Evolutionary conservation across 2,797 vertebrate species (phyloP).

Genomic region (Cuculus canorus): DNA sequence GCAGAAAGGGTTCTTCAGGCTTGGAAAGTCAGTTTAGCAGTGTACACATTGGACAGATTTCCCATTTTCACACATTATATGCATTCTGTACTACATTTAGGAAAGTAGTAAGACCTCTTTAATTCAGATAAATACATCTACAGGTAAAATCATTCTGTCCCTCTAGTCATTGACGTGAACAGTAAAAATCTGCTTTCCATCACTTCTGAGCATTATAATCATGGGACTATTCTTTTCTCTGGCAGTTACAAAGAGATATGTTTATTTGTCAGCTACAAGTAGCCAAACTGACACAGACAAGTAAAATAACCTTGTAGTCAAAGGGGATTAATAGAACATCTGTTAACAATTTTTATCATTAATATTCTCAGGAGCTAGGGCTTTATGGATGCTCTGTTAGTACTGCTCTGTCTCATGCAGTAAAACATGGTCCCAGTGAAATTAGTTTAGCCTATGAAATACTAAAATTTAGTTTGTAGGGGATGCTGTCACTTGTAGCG

Average conservation of each 20-base stretch:
- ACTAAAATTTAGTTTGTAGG: neutral
- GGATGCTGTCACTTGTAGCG: neutral
- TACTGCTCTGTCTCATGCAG: neutral
- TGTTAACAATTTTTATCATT: neutral
- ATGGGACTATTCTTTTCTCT: neutral
- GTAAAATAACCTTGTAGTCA: neutral
- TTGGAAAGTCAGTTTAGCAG: neutral
- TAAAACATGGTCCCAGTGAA: neutral
- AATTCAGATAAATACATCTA: neutral
- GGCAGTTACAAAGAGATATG: neutral
- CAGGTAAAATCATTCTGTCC: neutral
- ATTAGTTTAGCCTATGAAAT: slow-evolving; percentile 13
- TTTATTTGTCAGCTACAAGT: neutral
- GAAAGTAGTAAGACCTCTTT: neutral
- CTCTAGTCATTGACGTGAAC: neutral
- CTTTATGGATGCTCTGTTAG: neutral
- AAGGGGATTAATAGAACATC: neutral
- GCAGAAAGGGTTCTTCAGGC: neutral
- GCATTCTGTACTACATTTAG: neutral
- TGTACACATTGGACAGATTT: neutral
- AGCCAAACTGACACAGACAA: neutral
- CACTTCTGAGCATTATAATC: neutral
- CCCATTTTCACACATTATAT: neutral
- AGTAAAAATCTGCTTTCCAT: neutral
- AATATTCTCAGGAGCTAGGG: neutral